A percentile compares a stretch with the other conserved stretches of the same genome.
These are phyloP conservation scores for Fratercula arctica DNA, from an alignment of 2,797 vertebrate species.

Conservation along the genomic window DNA sequence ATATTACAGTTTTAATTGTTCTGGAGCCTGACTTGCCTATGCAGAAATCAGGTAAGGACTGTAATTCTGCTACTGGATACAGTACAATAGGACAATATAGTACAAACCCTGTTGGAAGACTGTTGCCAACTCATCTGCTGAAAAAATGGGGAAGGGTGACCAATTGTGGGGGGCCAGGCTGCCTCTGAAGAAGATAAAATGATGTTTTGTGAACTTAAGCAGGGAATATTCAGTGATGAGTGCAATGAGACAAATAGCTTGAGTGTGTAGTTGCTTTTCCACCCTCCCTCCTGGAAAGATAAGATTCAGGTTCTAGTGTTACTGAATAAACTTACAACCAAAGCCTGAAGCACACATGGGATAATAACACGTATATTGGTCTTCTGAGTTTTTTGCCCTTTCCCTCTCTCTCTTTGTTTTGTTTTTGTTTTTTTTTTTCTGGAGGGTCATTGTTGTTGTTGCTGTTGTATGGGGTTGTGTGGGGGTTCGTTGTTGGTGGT, in stretches of 20 bases:
- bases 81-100: not conserved
- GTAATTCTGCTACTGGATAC: not conserved
- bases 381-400: not conserved
- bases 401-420: not conserved
- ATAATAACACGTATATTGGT: not conserved
- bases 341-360: not conserved
- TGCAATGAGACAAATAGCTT: not conserved
- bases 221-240: not conserved
- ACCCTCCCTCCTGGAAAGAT: not conserved
- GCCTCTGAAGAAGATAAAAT: not conserved
- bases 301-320: not conserved
- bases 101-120: not conserved
- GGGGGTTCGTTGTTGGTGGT: accelerated
- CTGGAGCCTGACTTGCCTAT: not conserved
- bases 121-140: not conserved
- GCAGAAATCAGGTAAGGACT: not conserved
- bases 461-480: not conserved
- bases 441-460: not conserved
- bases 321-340: not conserved
- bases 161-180: not conserved
- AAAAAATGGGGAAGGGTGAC: not conserved
- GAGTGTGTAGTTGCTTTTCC: not conserved
- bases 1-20: not conserved
- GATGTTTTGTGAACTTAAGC: not conserved
- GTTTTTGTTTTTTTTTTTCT: too few relatives aligned